Evolutionary conservation across 2,888 invertebrate genomes (phyloP).

Genomic region (Auanema sp.): DNA sequence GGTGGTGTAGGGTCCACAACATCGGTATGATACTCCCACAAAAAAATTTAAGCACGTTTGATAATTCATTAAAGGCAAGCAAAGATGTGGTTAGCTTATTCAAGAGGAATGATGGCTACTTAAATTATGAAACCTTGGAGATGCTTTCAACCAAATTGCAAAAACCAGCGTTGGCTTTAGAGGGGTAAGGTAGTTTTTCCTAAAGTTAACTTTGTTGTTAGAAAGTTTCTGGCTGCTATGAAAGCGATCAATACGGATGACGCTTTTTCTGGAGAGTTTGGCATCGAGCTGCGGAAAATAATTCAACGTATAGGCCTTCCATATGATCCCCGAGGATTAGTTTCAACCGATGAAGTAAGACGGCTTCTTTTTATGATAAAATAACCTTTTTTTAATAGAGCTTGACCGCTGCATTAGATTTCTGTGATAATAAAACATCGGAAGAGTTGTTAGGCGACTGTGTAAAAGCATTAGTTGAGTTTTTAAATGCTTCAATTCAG

Average conservation of each 20-base stretch:
- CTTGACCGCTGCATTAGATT: neutral
- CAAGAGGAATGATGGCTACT: constrained; percentile 71
- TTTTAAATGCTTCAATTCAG: constrained; percentile 47
- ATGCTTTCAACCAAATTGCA: constrained; percentile 82
- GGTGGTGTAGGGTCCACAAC: no score
- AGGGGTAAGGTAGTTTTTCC: constrained; percentile 20
- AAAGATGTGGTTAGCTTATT: constrained; percentile 34
- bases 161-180: constrained; percentile 16
- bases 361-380: no score
- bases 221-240: constrained; percentile 4
- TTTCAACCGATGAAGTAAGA: no score
- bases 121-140: constrained; percentile 86
- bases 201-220: neutral
- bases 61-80: no score
- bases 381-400: no score
- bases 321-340: no score
- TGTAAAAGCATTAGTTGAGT: constrained; percentile 36
- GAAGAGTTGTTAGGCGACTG: constrained; percentile 42
- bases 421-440: constrained; percentile 24
- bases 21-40: no score
- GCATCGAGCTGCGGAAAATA: no score
- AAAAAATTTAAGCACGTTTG: no score
- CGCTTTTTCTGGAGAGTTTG: neutral
- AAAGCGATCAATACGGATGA: constrained; percentile 1
- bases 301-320: no score